Evolutionary conservation across 2,113 vertebrate species (phyloP), one percentile per base, ranked within the genome.

Genomic region (Ramphastos sulfuratus): DNA sequence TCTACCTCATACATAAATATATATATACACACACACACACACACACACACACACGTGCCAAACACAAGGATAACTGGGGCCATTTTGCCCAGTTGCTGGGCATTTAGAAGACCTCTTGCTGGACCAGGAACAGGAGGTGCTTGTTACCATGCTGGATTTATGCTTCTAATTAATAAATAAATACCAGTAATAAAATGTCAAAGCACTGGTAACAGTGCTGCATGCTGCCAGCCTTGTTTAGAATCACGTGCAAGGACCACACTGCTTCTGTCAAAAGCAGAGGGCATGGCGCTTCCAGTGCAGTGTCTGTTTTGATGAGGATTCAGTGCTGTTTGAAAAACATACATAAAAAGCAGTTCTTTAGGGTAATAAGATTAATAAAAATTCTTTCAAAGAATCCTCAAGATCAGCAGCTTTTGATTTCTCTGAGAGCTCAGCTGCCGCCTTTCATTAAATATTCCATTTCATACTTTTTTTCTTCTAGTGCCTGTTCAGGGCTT

Each of bases 391-490:
- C 93, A 90, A 35, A 86, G 94, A 88, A 89, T 83, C 69, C 82
- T 92, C 64, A 79, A 93, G 86, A 96, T 88, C 90, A 90, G 90
- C 88, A 90, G 82, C 93, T 94, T 95, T 91, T 91, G 88, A 89
- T 96, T 95, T 95, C 81, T 90, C 74, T 2, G 71, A 89, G 93
- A 92, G 95, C 92, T 96, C 90, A 88, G 93, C 90, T 95, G 94
- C 94, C 7, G 48, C 61, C 75, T 95, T 95, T 96, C 95, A 95
- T 95, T 96, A 95, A 97, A 91, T 94, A 95, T 93, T 95, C 92
- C 72, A 91, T 94, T 94, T 97, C 73, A 93, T 92, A 94, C 75
- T 90, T 87, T 90, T 87, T 61, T 65, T 65, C 58, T 93, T 81
- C 82, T 69, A 85, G 80, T 88, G 80, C 75, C 89, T 93, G 85